These are phyloP conservation scores for Acanthis flammea DNA, from an alignment of 2,797 vertebrate species.

Conservation along the genomic window DNA sequence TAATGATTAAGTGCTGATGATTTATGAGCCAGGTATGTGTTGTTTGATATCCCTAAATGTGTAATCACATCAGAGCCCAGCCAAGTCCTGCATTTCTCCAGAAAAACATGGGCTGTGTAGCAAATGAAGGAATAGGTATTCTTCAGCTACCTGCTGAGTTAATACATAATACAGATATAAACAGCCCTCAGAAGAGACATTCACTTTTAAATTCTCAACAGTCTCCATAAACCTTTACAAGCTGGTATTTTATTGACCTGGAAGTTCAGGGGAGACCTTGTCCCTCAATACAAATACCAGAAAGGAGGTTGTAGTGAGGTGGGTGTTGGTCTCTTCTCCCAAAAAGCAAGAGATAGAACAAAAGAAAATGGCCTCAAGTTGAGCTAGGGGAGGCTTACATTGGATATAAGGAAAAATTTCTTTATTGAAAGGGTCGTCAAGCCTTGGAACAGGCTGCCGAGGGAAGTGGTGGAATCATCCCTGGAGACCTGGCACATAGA, in stretches of 20 bases:
- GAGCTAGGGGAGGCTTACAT: background rate
- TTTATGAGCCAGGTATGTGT: background rate
- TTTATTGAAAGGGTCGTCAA: rapidly evolving
- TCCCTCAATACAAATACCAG: background rate
- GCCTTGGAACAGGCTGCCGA: background rate
- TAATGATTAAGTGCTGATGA: background rate
- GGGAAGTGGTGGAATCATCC: background rate
- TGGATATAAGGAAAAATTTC: background rate
- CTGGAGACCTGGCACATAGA: background rate
- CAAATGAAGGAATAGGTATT: background rate
- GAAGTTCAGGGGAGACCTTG: background rate
- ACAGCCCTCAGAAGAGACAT: background rate
- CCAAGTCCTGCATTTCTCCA: background rate
- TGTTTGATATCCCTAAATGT: background rate
- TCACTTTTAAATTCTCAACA: background rate
- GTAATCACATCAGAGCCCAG: background rate
- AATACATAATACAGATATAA: background rate
- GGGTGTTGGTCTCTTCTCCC: rapidly evolving
- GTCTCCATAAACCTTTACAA: background rate
- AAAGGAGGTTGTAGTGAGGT: background rate
- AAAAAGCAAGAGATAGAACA: background rate
- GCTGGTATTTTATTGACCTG: rapidly evolving
- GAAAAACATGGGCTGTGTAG: background rate
- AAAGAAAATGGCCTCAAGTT: background rate
- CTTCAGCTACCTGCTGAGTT: rapidly evolving